Evolutionary conservation across 1,140 invertebrate species (phyloP).

Genomic region (Pinna nobilis): DNA sequence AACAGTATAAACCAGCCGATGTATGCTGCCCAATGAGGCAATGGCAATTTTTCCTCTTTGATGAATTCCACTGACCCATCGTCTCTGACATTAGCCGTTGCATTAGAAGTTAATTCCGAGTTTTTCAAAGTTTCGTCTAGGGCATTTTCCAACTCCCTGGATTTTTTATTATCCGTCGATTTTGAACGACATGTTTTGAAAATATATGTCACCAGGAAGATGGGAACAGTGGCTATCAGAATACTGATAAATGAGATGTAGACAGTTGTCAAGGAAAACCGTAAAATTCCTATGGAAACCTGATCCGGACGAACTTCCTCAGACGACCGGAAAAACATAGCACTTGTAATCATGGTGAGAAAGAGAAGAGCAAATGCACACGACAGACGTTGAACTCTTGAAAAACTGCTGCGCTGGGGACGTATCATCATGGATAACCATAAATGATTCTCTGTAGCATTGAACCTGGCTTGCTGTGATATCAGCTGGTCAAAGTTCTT

Average conservation of each 20-base stretch:
- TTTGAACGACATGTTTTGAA: constrained; percentile 46
- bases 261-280: constrained; percentile 47
- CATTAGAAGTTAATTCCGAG: not conserved
- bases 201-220: constrained; percentile 48
- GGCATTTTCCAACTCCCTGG: not conserved
- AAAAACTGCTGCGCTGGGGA: constrained; percentile 68
- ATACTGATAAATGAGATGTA: constrained; percentile 50
- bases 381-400: constrained; percentile 69
- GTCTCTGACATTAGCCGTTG: not conserved
- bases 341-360: constrained; percentile 73
- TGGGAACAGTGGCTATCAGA: constrained; percentile 45
- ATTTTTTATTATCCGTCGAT: not conserved
- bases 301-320: constrained; percentile 36
- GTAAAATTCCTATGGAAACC: constrained; percentile 44
- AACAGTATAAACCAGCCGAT: constrained; percentile 56
- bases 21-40: constrained; percentile 54
- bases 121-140: not conserved
- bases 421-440: constrained; percentile 71
- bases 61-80: not conserved
- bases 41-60: constrained; percentile 30
- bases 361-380: constrained; percentile 70
- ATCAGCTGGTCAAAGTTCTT: constrained; percentile 69
- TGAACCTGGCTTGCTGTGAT: constrained; percentile 64
- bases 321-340: constrained; percentile 69
- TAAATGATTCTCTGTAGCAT: constrained; percentile 71